Conservation (phyloP, 2,888 invertebrate species). For the Ophion obscuratus region DNA sequence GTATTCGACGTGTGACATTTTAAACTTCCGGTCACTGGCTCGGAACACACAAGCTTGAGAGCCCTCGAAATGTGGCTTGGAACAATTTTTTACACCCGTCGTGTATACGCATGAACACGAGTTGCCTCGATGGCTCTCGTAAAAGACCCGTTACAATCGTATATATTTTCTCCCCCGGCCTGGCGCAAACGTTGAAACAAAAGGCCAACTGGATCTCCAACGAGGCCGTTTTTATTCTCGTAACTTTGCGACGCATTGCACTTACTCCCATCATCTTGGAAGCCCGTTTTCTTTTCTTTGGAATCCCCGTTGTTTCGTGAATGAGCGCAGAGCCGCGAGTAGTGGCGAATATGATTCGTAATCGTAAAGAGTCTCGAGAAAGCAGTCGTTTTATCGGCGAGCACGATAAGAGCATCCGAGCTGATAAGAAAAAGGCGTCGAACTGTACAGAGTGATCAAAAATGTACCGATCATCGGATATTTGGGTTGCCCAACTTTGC, state of each 20-base stretch:
- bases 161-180: background rate
- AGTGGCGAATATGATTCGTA: constrained; percentile 29
- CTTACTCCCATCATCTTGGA: constrained; percentile 69
- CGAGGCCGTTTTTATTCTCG: background rate
- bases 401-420: constrained; percentile 44
- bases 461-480: background rate
- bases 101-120: constrained; percentile 12
- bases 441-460: background rate
- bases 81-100: constrained; percentile 43
- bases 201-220: constrained; percentile 8
- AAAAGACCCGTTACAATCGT: constrained; percentile 8
- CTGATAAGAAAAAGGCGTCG: constrained; percentile 52
- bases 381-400: constrained; percentile 47
- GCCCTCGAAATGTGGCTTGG: background rate
- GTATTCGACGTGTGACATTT: constrained; percentile 36
- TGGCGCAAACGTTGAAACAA: background rate
- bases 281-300: constrained; percentile 32
- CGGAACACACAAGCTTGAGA: constrained; percentile 5
- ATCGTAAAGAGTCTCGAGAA: constrained; percentile 26
- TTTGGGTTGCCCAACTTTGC: background rate
- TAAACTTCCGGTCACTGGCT: constrained; percentile 49
- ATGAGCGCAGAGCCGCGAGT: constrained; percentile 5
- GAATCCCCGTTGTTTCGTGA: background rate
- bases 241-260: constrained; percentile 12
- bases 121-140: constrained; percentile 31